Evolutionary conservation across 2,113 vertebrate species (phyloP).

Genomic region (Taurulus bubalis): DNA sequence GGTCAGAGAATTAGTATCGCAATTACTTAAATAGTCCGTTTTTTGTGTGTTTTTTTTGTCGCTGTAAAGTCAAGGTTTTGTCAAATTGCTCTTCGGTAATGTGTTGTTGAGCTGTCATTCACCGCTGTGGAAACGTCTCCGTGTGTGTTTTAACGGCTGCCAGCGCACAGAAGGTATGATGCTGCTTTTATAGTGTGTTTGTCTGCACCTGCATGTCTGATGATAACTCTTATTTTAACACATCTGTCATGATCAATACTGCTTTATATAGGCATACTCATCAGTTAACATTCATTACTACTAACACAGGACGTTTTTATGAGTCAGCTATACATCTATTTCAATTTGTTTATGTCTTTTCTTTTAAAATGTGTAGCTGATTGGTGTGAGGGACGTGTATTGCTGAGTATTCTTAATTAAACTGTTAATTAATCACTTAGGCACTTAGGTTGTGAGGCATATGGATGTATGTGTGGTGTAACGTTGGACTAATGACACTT

Average conservation of each 20-base stretch:
- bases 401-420: background rate
- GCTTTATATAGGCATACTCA: background rate
- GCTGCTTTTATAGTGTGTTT: background rate
- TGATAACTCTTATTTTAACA: background rate
- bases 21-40: constrained; percentile 1
- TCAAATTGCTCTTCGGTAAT: background rate
- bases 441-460: too few relatives aligned
- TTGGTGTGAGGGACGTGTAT: background rate
- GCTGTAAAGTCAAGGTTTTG: too few relatives aligned
- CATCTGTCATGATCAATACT: background rate
- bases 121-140: constrained; percentile 23
- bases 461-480: background rate
- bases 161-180: constrained; percentile 61
- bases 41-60: background rate
- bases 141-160: constrained; percentile 26
- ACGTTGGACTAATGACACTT: background rate
- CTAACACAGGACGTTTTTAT: constrained; percentile 23
- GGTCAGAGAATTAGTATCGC: background rate
- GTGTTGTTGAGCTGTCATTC: constrained; percentile 1
- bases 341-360: background rate
- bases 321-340: constrained; percentile 30
- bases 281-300: background rate
- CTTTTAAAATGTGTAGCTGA: constrained; percentile 7
- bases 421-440: background rate
- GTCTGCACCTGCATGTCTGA: background rate